Percentiles rank a stretch among this genome's conserved stretches.
Evolutionary conservation across 2,888 invertebrate species (phyloP).

Genomic region (Parelbella ahira): DNA sequence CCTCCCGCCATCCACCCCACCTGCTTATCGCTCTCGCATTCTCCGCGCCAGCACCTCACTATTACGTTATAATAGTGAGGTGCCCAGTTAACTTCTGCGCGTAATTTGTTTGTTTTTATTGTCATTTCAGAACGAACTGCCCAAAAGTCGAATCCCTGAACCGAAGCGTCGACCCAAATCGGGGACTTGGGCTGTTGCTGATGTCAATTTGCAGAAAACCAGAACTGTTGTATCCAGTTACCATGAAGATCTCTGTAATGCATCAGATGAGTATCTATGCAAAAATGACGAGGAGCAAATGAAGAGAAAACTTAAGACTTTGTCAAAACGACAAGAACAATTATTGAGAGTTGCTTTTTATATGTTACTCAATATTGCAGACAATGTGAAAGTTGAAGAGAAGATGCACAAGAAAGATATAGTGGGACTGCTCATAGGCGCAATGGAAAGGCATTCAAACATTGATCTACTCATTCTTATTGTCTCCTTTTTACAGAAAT

Average conservation of each 20-base stretch:
- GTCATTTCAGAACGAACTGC: slow-evolving; percentile 80
- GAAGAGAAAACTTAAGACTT: slow-evolving; percentile 86
- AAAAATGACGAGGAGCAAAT: slow-evolving; percentile 88
- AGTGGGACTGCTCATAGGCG: slow-evolving; percentile 91
- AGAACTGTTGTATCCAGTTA: slow-evolving; percentile 84
- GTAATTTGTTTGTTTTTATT: background rate
- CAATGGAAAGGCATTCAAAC: slow-evolving; percentile 92
- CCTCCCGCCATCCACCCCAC: too few species aligned
- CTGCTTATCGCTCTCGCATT: too few species aligned
- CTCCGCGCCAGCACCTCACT: too few species aligned
- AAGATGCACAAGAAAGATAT: slow-evolving; percentile 98
- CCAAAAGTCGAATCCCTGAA: slow-evolving; percentile 86
- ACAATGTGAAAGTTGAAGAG: slow-evolving; percentile 96
- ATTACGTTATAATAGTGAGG: too few species aligned
- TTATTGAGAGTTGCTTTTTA: slow-evolving; percentile 94
- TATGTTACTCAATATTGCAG: slow-evolving; percentile 95
- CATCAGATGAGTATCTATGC: slow-evolving; percentile 66
- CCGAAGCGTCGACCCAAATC: slow-evolving; percentile 87
- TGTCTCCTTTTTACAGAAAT: slow-evolving; percentile 95
- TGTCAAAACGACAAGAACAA: slow-evolving; percentile 96
- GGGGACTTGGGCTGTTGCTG: slow-evolving; percentile 84
- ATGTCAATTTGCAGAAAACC: slow-evolving; percentile 78
- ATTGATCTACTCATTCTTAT: slow-evolving; percentile 93
- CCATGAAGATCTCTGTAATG: slow-evolving; percentile 83
- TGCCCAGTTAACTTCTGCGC: too few species aligned